Evolutionary conservation across 2,113 vertebrate species (phyloP).

Genomic region (Caloenas nicobarica): DNA sequence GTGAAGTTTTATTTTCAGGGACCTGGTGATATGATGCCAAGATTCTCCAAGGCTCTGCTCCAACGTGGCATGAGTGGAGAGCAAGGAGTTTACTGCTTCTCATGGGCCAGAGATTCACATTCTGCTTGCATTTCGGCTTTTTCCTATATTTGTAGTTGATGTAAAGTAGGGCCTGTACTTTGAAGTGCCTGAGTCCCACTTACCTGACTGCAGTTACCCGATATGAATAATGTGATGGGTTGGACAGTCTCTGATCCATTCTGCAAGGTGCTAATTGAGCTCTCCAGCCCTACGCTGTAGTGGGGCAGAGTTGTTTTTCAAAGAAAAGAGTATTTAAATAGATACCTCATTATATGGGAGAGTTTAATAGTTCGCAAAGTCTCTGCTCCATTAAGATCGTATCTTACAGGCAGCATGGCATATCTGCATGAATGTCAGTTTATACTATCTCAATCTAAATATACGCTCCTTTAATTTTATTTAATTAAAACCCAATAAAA

Average conservation of each 20-base stretch:
- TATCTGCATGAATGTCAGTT: constrained; percentile 57
- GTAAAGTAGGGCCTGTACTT: background rate
- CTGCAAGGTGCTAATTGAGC: constrained; percentile 12
- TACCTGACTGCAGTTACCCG: background rate
- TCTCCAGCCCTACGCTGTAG: background rate
- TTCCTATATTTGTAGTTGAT: background rate
- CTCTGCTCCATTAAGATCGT: constrained; percentile 59
- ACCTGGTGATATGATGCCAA: background rate
- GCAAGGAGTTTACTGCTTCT: background rate
- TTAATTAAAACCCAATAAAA: constrained; percentile 81
- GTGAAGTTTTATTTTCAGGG: background rate
- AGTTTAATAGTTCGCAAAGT: constrained; percentile 65
- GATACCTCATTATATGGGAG: constrained; percentile 49
- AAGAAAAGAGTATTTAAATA: constrained; percentile 53
- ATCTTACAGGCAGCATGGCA: constrained; percentile 42
- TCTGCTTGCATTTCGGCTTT: background rate
- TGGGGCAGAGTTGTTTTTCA: constrained; percentile 23
- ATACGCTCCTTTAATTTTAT: constrained; percentile 67
- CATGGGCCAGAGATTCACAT: background rate
- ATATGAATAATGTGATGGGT: background rate
- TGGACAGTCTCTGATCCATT: background rate
- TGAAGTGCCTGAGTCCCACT: background rate
- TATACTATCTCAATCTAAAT: constrained; percentile 66
- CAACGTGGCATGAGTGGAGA: background rate
- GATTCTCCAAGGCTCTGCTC: background rate